phyloP scores from a whole-genome alignment of 2,797 vertebrate species.

The Dicrostonyx torquatus region DNA sequence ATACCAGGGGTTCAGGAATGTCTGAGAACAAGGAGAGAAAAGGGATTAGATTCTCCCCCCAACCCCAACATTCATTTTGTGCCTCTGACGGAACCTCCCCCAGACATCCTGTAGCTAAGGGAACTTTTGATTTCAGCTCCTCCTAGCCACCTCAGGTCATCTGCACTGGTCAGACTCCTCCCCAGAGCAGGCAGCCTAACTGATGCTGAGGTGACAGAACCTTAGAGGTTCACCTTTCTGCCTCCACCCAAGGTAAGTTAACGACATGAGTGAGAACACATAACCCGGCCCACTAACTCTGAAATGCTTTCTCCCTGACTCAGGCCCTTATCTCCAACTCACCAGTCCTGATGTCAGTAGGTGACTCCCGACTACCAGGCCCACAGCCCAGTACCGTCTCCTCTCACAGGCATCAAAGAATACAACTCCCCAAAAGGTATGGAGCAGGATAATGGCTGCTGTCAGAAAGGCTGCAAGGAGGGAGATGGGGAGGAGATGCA shows the following conservation, averaged over 20 bases:
- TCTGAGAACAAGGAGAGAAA: slow-evolving; percentile 75
- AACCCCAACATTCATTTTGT: neutral
- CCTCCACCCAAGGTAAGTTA: neutral
- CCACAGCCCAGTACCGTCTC: slow-evolving; percentile 81
- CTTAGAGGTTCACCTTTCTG: slow-evolving; percentile 32
- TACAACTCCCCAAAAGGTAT: slow-evolving; percentile 88
- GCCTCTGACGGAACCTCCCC: neutral
- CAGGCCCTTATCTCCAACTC: slow-evolving; percentile 71
- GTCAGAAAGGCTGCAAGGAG: slow-evolving; percentile 86
- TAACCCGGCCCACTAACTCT: neutral
- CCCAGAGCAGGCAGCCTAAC: neutral
- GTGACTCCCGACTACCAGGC: slow-evolving; percentile 85
- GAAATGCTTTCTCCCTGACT: slow-evolving; percentile 35
- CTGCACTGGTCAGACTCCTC: slow-evolving; percentile 5
- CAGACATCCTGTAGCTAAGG: neutral
- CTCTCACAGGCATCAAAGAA: slow-evolving; percentile 88
- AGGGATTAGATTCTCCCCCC: neutral
- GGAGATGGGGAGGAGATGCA: slow-evolving; percentile 44
- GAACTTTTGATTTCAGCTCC: neutral
- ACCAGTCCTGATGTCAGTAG: slow-evolving; percentile 87
- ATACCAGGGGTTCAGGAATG: slow-evolving; percentile 88
- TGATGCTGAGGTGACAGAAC: neutral
- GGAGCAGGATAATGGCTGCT: slow-evolving; percentile 87
- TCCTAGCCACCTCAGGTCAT: neutral
- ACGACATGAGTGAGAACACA: neutral